Evolutionary conservation across 2,888 invertebrate genomes (phyloP), one percentile per base, ranked within the genome.

Genomic region (Aphidoletes aphidimyza): DNA sequence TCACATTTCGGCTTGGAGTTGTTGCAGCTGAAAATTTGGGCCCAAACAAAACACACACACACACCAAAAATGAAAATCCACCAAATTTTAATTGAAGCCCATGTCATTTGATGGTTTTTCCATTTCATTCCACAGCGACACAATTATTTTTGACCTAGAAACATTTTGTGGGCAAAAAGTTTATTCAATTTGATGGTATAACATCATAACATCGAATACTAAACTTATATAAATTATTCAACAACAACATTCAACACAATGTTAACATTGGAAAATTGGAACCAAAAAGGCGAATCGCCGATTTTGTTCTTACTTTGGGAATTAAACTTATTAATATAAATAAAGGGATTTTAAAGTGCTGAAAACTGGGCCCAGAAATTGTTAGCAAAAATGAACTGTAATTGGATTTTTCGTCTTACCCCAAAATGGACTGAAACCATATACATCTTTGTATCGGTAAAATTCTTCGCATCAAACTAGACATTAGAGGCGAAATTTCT

Each of bases 321-420:
- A 30, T 69, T 69, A 69, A 6, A 69, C 14, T 69, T 69, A 30
- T 69, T 69, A 69, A 69, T 69, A 30, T 30, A 69, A 69, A 69
- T 69, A 69, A 69, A 1, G 8, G n/a, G n/a, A n/a, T n/a, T n/a
- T n/a, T n/a, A n/a, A n/a, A n/a, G 2, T 30, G 30, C 22, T 54
- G n/a, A 30, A 69, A 69, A 14, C 17, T 30, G 69, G 69, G 3
- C 69, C 69, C 54, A 54, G 42, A 14, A 42, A 9, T n/a, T n/a
- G n/a, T n/a, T n/a, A n/a, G n/a, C n/a, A n/a, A n/a, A n/a, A n/a
- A 30, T 69, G 30, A 22, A 69, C 8, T 42, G 30, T 69, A 69
- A 69, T 69, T 69, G 14, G n/a, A 69, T 69, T 69, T 69, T 69
- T 30, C 0, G 14, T 69, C 0, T 69, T 9, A 69, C 69, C n/a